phyloP scores from a whole-genome alignment of 2,797 vertebrate species.

The Distichodus sexfasciatus region DNA sequence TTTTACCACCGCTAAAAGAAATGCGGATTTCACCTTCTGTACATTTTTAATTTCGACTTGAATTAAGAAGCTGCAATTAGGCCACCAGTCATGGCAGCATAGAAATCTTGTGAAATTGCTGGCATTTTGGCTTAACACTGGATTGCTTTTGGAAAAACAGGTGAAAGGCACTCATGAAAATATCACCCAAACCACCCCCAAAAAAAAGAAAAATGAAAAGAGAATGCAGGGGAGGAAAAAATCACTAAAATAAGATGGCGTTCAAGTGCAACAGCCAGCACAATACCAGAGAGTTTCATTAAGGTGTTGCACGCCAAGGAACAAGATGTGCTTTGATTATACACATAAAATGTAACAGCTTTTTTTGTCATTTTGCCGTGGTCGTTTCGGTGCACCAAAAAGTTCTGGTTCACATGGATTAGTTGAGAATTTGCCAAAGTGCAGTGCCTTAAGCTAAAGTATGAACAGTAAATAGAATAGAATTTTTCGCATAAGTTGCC shows the following conservation, averaged over 20 bases:
- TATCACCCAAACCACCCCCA: slow-evolving; percentile 14
- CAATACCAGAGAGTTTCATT: neutral
- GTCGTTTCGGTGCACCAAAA: neutral
- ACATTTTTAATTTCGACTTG: too few species aligned
- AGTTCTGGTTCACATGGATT: too few species aligned
- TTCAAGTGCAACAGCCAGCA: neutral
- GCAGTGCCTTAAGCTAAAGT: too few species aligned
- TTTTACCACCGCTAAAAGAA: slow-evolving; percentile 30
- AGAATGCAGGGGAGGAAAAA: neutral
- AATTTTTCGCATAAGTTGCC: too few species aligned
- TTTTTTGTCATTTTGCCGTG: slow-evolving; percentile 9
- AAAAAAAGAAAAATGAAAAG: neutral
- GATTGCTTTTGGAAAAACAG: neutral
- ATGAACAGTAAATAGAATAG: too few species aligned
- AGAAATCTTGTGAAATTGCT: neutral
- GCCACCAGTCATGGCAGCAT: neutral
- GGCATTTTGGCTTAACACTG: neutral
- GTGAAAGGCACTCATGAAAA: slow-evolving; percentile 30
- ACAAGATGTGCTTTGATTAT: slow-evolving; percentile 13
- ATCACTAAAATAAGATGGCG: slow-evolving; percentile 5
- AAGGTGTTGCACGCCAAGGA: neutral
- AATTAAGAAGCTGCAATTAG: slow-evolving; percentile 15
- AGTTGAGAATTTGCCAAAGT: too few species aligned
- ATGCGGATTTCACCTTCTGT: slow-evolving; percentile 37
- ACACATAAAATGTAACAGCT: slow-evolving; percentile 3